Conservation (phyloP, 2,113 vertebrate genomes). For the Grus americana region DNA sequence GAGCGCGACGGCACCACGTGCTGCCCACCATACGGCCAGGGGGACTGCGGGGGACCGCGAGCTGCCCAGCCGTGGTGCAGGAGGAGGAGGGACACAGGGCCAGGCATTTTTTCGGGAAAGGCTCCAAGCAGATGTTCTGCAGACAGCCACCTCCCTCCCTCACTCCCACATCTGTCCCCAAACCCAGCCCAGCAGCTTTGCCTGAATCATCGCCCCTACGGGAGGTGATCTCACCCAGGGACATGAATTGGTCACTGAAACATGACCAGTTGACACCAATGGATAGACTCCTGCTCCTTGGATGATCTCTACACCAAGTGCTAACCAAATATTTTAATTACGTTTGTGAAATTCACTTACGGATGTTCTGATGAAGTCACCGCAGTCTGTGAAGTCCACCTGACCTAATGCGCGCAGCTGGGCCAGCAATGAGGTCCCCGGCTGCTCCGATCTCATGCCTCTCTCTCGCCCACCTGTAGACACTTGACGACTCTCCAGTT, state of each 20-base stretch:
- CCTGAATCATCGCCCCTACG: fast-evolving
- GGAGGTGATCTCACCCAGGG: not conserved
- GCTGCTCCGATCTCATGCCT: not conserved
- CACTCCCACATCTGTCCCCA: not conserved
- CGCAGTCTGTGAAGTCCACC: not conserved
- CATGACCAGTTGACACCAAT: fast-evolving
- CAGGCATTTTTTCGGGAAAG: not conserved
- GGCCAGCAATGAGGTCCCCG: not conserved
- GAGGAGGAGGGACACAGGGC: not conserved
- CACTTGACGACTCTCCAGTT: slow-evolving; percentile 10
- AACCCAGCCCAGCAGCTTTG: not conserved
- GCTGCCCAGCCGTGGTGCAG: not conserved
- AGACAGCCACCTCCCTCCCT: not conserved
- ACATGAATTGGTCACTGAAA: not conserved
- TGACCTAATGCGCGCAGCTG: not conserved
- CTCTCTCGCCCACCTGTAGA: slow-evolving; percentile 30
- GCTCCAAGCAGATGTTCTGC: not conserved
- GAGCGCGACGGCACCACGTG: fast-evolving
- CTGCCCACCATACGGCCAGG: fast-evolving
- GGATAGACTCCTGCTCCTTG: not conserved
- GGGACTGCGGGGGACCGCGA: no score
- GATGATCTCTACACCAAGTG: not conserved
- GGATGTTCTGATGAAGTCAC: not conserved
- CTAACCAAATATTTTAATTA: not conserved
- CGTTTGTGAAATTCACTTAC: not conserved